These are phyloP conservation scores for Temnothorax curvispinosus DNA, from an alignment of 1,140 invertebrate genomes.

Conservation along the genomic window DNA sequence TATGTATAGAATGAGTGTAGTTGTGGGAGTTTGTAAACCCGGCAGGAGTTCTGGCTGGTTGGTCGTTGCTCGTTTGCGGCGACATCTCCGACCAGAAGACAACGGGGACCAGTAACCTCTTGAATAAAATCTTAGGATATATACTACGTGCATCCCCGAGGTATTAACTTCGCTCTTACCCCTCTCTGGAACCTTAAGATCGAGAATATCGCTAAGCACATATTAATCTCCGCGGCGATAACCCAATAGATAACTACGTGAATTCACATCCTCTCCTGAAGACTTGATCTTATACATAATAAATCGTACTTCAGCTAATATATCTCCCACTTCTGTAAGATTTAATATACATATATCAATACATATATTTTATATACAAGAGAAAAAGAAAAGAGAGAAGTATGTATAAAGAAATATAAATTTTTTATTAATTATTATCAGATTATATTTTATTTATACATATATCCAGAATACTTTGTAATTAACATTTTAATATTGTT, in stretches of 20 bases:
- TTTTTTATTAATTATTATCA: not conserved
- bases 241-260: constrained; percentile 36
- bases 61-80: constrained; percentile 56
- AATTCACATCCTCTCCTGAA: not conserved
- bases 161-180: constrained; percentile 42
- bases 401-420: not conserved
- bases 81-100: constrained; percentile 49
- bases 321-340: not conserved
- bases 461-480: not conserved
- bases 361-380: not conserved
- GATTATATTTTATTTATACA: not conserved
- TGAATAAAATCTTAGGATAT: constrained; percentile 62
- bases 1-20: constrained; percentile 28
- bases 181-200: constrained; percentile 33
- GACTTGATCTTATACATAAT: constrained; percentile 11
- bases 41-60: constrained; percentile 46
- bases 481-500: not conserved
- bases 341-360: not conserved
- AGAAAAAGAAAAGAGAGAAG: not conserved
- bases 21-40: constrained; percentile 38
- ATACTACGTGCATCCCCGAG: constrained; percentile 33
- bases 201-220: constrained; percentile 33
- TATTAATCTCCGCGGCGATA: constrained; percentile 43
- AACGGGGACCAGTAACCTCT: constrained; percentile 50
- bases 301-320: not conserved